Evolutionary conservation across 2,888 invertebrate genomes (phyloP).

Genomic region (Anthoptus insignis): DNA sequence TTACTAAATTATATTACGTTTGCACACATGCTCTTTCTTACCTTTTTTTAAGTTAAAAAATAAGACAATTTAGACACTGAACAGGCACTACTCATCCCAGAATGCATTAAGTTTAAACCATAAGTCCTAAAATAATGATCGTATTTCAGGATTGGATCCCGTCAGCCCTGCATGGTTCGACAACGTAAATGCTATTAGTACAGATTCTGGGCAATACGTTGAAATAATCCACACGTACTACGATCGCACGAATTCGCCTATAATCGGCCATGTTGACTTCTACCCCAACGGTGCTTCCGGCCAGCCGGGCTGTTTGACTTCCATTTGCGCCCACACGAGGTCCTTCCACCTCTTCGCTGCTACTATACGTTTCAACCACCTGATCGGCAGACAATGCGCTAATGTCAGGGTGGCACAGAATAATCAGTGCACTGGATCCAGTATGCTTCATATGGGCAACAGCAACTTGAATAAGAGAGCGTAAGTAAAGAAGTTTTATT

Average conservation of each 20-base stretch:
- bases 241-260: constrained; percentile 53
- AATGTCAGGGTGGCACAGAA: constrained; percentile 58
- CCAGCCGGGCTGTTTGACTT: constrained; percentile 53
- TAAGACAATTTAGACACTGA: too few species aligned
- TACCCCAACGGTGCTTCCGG: constrained; percentile 57
- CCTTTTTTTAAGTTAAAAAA: too few species aligned
- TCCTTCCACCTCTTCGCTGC: constrained; percentile 48
- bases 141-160: constrained; percentile 60
- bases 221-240: constrained; percentile 61
- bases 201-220: constrained; percentile 52
- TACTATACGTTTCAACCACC: constrained; percentile 56
- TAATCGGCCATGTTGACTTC: constrained; percentile 56
- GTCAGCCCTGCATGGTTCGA: constrained; percentile 61
- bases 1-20: too few species aligned
- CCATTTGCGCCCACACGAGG: constrained; percentile 38
- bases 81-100: too few species aligned
- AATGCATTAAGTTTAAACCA: too few species aligned
- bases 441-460: constrained; percentile 60
- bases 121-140: neutral
- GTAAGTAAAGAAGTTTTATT: constrained; percentile 50
- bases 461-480: constrained; percentile 58
- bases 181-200: constrained; percentile 53
- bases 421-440: constrained; percentile 49
- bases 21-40: too few species aligned
- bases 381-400: constrained; percentile 60